Conservation (phyloP, 2,888 invertebrate species). For the Xylota segnis region DNA sequence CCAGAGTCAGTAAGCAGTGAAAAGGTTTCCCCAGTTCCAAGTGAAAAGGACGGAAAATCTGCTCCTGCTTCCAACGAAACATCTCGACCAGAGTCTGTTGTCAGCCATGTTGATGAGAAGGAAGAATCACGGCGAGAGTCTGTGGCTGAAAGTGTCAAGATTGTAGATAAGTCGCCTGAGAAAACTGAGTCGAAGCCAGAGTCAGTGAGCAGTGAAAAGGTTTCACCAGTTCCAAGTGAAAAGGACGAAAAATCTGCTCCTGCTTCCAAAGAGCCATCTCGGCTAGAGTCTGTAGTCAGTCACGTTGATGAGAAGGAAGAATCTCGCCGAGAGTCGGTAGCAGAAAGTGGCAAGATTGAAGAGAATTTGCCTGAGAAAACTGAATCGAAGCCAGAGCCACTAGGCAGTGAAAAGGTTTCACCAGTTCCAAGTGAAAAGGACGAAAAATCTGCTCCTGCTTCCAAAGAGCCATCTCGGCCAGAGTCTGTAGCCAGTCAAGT, state of each 20-base stretch:
- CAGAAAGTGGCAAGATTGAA: constrained; percentile 19
- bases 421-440: constrained; percentile 28
- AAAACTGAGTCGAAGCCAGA: constrained; percentile 64
- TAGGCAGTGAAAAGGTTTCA: constrained; percentile 22
- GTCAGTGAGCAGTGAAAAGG: neutral
- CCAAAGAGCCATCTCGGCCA: constrained; percentile 76
- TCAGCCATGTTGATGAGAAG: constrained; percentile 59
- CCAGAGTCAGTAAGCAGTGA: neutral
- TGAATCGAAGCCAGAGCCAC: neutral
- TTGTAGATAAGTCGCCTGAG: constrained; percentile 57
- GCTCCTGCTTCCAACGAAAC: constrained; percentile 58
- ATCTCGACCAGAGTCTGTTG: constrained; percentile 79
- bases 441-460: constrained; percentile 56
- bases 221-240: constrained; percentile 42
- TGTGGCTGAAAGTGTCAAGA: constrained; percentile 42
- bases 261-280: constrained; percentile 68
- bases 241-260: constrained; percentile 56
- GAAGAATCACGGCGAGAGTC: constrained; percentile 27
- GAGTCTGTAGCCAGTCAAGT: constrained; percentile 79
- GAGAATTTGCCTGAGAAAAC: constrained; percentile 77
- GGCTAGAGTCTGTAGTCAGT: constrained; percentile 79
- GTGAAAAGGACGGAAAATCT: constrained; percentile 55
- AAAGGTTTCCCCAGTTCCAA: constrained; percentile 54
- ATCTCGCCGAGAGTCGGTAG: constrained; percentile 43
- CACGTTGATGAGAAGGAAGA: constrained; percentile 27